Evolutionary conservation across 2,888 invertebrate species (phyloP).

Genomic region (Cheilosia urbana): DNA sequence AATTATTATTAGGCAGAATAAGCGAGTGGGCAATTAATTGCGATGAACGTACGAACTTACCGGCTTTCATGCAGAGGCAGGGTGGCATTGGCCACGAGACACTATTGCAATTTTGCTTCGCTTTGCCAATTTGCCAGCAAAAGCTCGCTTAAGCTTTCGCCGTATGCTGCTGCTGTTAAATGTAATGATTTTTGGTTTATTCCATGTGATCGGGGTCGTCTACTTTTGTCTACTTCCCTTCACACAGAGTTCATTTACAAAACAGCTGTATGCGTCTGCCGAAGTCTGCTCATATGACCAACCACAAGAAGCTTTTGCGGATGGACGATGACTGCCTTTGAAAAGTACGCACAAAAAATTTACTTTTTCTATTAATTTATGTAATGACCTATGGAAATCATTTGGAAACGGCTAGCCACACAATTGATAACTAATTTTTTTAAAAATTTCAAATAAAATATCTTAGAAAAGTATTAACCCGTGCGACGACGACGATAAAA

Average conservation of each 20-base stretch:
- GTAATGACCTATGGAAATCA: constrained; percentile 54
- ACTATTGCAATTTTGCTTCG: constrained; percentile 25
- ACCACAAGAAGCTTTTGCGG: constrained; percentile 38
- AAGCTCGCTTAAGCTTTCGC: constrained; percentile 42
- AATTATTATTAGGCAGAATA: constrained; percentile 51
- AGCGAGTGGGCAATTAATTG: constrained; percentile 49
- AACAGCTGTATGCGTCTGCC: constrained; percentile 59
- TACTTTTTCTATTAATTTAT: constrained; percentile 18
- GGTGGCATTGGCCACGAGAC: constrained; percentile 36
- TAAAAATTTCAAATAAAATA: constrained; percentile 32
- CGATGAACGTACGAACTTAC: constrained; percentile 36
- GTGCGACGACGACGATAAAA: constrained; percentile 52
- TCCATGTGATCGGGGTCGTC: constrained; percentile 75
- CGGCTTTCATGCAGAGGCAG: constrained; percentile 30
- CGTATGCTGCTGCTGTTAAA: constrained; percentile 19
- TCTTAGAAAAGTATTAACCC: constrained; percentile 20
- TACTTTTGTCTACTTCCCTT: constrained; percentile 65
- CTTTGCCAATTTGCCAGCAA: constrained; percentile 7
- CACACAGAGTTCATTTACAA: constrained; percentile 68
- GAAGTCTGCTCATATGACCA: constrained; percentile 54
- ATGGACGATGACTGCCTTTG: constrained; percentile 12
- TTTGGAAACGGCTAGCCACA: constrained; percentile 52
- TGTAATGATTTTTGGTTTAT: constrained; percentile 61
- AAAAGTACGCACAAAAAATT: constrained; percentile 28
- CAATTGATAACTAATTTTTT: constrained; percentile 39